These are phyloP conservation scores for Gambusia yucatana DNA, from an alignment of 2,797 vertebrate species.

Conservation along the genomic window DNA sequence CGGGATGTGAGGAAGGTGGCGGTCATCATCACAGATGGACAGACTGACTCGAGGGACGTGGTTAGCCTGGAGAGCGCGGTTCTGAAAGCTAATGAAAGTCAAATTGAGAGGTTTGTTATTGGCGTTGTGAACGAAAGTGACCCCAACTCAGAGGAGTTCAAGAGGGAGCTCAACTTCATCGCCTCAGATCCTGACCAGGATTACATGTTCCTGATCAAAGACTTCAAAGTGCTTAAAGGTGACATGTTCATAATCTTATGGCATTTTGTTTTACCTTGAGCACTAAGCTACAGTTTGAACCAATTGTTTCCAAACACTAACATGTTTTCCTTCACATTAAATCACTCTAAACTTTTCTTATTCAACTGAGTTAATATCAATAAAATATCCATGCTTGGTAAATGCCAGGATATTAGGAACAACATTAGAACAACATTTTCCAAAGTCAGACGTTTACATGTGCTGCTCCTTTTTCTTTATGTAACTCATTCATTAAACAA, in stretches of 20 bases:
- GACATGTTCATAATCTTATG: constrained; percentile 2
- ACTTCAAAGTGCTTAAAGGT: constrained; percentile 79
- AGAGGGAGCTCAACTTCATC: constrained; percentile 84
- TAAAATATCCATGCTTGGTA: not conserved
- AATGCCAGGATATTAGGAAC: not conserved
- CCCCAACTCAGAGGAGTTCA: constrained; percentile 79
- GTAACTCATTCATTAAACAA: too few species aligned
- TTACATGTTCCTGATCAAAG: constrained; percentile 83
- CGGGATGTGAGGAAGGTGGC: constrained; percentile 82
- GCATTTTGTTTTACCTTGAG: not conserved
- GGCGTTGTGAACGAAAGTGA: constrained; percentile 85
- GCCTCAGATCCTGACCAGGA: constrained; percentile 83
- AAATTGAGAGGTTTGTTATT: constrained; percentile 86
- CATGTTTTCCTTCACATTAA: not conserved
- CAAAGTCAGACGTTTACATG: not conserved
- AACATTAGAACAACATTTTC: too few species aligned
- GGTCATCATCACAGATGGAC: constrained; percentile 87
- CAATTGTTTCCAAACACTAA: not conserved
- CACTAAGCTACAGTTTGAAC: not conserved
- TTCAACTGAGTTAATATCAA: not conserved
- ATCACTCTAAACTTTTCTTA: not conserved
- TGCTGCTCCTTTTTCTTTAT: too few species aligned
- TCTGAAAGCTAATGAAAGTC: constrained; percentile 62
- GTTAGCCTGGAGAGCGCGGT: constrained; percentile 75
- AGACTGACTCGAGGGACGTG: constrained; percentile 81